phyloP scores from a whole-genome alignment of 2,113 vertebrate genomes.

The Microcebus griseorufus region DNA sequence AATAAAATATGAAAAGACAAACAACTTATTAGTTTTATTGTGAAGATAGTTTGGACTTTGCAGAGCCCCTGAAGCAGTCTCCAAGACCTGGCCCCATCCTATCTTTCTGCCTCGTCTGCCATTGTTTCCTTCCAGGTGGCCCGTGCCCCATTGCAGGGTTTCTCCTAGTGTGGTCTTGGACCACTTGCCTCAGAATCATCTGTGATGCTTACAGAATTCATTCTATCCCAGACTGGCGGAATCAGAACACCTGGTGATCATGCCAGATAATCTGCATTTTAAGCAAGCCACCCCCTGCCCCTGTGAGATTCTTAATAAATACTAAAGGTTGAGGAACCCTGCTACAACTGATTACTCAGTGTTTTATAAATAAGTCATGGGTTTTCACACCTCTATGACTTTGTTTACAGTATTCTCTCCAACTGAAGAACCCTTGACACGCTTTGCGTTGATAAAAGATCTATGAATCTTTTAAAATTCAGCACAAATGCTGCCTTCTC shows the following conservation, averaged over 20 bases:
- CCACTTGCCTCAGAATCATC: background rate
- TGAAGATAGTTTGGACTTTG: background rate
- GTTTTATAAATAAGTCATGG: background rate
- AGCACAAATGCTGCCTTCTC: background rate
- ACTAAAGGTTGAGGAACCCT: background rate
- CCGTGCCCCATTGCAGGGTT: background rate
- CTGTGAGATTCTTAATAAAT: background rate
- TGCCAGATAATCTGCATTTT: background rate
- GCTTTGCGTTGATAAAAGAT: background rate
- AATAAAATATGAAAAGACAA: background rate
- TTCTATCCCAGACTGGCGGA: background rate
- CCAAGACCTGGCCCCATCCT: accelerated
- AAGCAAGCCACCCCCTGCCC: background rate
- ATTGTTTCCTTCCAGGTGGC: background rate
- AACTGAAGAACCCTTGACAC: background rate
- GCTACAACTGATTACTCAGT: background rate
- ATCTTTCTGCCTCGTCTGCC: background rate
- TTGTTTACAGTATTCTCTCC: background rate
- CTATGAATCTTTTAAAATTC: background rate
- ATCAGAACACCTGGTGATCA: background rate
- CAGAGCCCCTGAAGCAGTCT: background rate
- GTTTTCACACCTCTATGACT: background rate
- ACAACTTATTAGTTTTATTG: background rate
- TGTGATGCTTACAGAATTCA: background rate
- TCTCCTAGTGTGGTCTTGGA: background rate